Evolutionary conservation across 1,140 invertebrate genomes (phyloP), one percentile per base, ranked within the genome.

Genomic region (Eueides isabella): DNA sequence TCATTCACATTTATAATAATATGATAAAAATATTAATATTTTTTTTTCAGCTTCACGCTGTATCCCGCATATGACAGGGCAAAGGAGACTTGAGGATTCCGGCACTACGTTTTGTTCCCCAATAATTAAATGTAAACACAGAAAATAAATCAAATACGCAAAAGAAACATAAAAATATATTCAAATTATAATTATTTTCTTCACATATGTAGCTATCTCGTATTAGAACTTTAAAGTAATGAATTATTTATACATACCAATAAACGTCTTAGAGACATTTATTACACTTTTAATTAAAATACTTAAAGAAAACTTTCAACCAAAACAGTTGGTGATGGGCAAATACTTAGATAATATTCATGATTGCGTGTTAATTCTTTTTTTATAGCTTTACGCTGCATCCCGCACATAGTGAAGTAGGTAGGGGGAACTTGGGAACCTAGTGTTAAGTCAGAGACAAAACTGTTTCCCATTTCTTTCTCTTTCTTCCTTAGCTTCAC

Each of bases 221-320:
- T 55, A 19, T 23, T 26, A 19, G 19, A 55, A 55, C 2, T 7
- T n/a, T 55, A 23, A 55, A 11, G n/a, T 23, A 55, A 55, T 55
- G 23, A 55, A 55, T 55, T 55, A 55, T 55, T 55, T 55, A 55
- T 55, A 55, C 48, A 55, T 55, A 55, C 48, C 48, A 55, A 55
- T 55, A 55, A 55, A 55, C 48, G 48, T 55, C 48, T 7, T 23
- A 11, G 48, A 11, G 48, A 55, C 48, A 55, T 55, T 55, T 55
- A 55, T 55, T 55, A 55, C 19, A 19, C 48, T 55, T 55, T 55
- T 23, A 55, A 55, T 55, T 55, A 55, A 55, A 55, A 23, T 55
- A 55, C 23, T 44, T 55, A 19, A 55, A 55, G 48, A 55, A 55
- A 55, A 55, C 19, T 55, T 2, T 55, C n/a, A 11, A 55, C 9